Conservation (phyloP, 2,888 invertebrate species). For the Nymphalis c-album region DNA sequence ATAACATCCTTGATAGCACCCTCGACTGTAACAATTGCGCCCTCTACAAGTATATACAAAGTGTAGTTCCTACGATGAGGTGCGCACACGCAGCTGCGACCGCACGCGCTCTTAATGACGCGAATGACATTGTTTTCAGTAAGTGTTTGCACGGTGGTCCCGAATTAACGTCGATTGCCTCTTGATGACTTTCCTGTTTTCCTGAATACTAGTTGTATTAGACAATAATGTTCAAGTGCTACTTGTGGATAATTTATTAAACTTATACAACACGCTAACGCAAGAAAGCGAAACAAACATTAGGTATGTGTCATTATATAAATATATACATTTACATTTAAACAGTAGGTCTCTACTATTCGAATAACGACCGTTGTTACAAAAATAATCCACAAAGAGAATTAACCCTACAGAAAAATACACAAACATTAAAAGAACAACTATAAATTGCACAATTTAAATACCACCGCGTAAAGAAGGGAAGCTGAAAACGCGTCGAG, state of each 20-base stretch:
- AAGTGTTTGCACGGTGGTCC: constrained; percentile 62
- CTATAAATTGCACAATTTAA: constrained; percentile 13
- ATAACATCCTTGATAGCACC: constrained; percentile 54
- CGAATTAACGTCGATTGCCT: constrained; percentile 65
- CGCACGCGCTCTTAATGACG: constrained; percentile 72
- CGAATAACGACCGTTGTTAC: too few species aligned
- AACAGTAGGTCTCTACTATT: too few species aligned
- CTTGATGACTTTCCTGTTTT: constrained; percentile 63
- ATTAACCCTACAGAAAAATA: background rate
- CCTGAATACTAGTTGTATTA: constrained; percentile 24
- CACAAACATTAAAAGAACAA: constrained; percentile 7
- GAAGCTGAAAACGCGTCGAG: constrained; percentile 19
- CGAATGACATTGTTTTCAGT: constrained; percentile 53
- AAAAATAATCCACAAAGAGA: background rate
- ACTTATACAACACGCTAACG: background rate
- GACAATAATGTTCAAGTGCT: constrained; percentile 16
- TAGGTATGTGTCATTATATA: background rate
- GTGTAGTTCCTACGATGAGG: constrained; percentile 28
- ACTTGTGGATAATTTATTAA: constrained; percentile 23
- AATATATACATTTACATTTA: too few species aligned
- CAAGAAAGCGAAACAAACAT: background rate
- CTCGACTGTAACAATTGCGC: constrained; percentile 35
- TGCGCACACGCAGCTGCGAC: constrained; percentile 62
- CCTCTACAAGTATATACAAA: constrained; percentile 16
- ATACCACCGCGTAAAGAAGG: constrained; percentile 12